Conservation (phyloP, 2,113 vertebrate species). For the Furnarius figulus region DNA sequence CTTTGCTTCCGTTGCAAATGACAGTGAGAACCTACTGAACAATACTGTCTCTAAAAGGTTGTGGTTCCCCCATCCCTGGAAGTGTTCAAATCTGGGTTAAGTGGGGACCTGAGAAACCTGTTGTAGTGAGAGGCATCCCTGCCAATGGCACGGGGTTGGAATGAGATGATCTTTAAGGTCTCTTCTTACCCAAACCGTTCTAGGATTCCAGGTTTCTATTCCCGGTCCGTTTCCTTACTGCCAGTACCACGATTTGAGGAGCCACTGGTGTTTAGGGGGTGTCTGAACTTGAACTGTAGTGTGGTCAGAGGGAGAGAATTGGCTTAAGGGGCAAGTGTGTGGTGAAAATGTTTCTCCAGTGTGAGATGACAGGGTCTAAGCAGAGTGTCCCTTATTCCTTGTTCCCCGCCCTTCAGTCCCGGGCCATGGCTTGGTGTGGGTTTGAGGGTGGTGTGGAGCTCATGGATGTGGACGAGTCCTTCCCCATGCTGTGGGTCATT, state of each 20-base stretch:
- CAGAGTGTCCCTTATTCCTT: background rate
- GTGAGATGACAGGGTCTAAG: rapidly evolving
- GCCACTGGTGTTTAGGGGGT: background rate
- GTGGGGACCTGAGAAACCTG: background rate
- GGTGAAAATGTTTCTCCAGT: background rate
- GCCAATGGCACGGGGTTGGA: background rate
- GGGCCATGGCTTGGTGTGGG: background rate
- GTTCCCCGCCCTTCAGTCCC: background rate
- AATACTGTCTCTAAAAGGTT: too few species aligned
- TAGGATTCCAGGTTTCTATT: background rate
- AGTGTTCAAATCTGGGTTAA: background rate
- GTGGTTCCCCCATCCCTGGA: background rate
- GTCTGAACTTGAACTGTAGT: background rate
- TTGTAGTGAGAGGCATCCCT: background rate
- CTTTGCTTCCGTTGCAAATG: background rate
- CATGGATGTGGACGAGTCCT: background rate
- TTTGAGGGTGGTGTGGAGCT: background rate
- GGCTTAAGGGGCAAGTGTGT: background rate
- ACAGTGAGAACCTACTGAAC: background rate
- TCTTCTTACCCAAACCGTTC: background rate
- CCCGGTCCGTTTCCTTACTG: background rate
- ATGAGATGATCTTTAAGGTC: background rate
- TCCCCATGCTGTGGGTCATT: background rate
- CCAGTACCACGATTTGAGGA: background rate
- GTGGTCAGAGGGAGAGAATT: background rate